Base-by-base conservation (phyloP, 92 coral and sea anemone species). In the Virgularia gustaviana region DNA sequence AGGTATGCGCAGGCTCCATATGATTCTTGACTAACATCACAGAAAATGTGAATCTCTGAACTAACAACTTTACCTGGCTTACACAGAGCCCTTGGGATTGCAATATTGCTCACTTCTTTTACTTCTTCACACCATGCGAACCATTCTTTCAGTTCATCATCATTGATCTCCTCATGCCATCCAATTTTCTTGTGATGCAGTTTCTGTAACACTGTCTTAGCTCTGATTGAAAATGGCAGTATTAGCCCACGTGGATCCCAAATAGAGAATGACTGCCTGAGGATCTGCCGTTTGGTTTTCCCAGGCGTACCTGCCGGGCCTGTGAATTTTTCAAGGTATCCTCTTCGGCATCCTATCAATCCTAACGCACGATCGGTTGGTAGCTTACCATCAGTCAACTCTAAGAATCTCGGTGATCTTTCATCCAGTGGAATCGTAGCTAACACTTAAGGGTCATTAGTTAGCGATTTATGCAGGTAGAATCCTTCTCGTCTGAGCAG, bases 361-460 rank as follows among this genome's bases (percentile, higher is more conserved):
- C 70, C 58, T 36, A 57, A 57, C 25, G 57, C 49, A 28, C 53
- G 52, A 60, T 63, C 73, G 11, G 73, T 76, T 30, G 80, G 73
- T 29, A 63, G 42, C 51, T 47, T 76, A 31, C 66, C 57, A 16
- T 75, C 72, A 29, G 49, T 32, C 60, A 61, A 34, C 44, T 76
- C 64, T 5, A 77, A 72, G 76, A 65, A 76, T 25, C 74, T 47
- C 16, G 73, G 81, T 35, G 73, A 76, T 22, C 74, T 76, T 13
- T 63, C 74, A n/a, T 64, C 63, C 33, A 44, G 1, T 6, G 73
- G 81, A 57, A 63, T 36, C 11, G 63, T 76, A 42, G 64, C 35
- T 9, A 35, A 27, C 22, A 72, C 67, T 5, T 72, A 52, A 20
- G 66, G 78, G 68, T 72, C 68, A 39, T 72, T 72, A 15, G 78